Percentiles rank a stretch among this genome's conserved stretches.
These are phyloP conservation scores for Rhabditoides inermis DNA, from an alignment of 2,888 invertebrate species.

Conservation along the genomic window DNA sequence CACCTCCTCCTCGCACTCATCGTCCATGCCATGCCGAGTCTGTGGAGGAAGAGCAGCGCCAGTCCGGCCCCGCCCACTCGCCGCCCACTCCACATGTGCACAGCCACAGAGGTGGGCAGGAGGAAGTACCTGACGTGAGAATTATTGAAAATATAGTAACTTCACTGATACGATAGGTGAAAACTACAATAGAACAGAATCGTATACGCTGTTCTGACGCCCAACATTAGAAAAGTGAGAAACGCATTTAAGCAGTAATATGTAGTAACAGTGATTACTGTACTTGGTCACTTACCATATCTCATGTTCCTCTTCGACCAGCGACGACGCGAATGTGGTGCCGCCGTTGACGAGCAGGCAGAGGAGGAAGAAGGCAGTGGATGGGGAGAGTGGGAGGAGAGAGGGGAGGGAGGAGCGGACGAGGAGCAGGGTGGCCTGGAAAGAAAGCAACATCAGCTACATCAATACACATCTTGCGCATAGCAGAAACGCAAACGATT, in stretches of 20 bases:
- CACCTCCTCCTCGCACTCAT: slow-evolving; percentile 29
- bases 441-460: not conserved
- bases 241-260: no score
- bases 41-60: slow-evolving; percentile 16
- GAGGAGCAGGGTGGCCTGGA: slow-evolving; percentile 7
- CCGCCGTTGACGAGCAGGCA: not conserved
- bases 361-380: not conserved
- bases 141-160: not conserved
- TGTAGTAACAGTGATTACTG: no score
- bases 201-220: no score
- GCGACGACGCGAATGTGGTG: not conserved
- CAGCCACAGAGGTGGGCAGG: not conserved
- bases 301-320: slow-evolving; percentile 47
- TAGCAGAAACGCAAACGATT: no score
- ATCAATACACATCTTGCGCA: no score
- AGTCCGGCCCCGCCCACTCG: not conserved
- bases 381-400: not conserved
- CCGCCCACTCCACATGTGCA: not conserved
- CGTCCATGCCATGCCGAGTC: slow-evolving; percentile 19
- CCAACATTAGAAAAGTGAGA: no score
- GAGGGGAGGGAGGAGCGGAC: not conserved
- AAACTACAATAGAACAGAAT: no score
- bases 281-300: slow-evolving; percentile 42
- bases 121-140: slow-evolving; percentile 5
- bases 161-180: no score